Conservation (phyloP, 2,797 vertebrate species). For the Melopsittacus undulatus region DNA sequence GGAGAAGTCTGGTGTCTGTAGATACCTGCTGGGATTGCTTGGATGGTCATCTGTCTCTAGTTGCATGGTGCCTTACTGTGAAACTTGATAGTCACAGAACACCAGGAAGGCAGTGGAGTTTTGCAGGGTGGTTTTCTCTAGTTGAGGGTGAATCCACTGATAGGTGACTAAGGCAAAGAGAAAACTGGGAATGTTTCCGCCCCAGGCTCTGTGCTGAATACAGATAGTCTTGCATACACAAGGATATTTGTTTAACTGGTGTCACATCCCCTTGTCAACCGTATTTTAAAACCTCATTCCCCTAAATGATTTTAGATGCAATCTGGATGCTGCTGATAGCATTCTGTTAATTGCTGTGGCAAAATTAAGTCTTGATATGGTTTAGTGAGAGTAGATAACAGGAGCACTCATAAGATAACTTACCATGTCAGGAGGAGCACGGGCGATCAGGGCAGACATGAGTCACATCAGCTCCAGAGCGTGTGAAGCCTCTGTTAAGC, state of each 20-base stretch:
- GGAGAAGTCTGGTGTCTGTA: not conserved
- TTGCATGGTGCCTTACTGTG: not conserved
- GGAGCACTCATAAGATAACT: constrained; percentile 59
- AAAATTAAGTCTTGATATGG: constrained; percentile 35
- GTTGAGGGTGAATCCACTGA: not conserved
- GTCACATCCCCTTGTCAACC: not conserved
- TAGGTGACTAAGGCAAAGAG: not conserved
- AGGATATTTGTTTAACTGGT: constrained; percentile 36
- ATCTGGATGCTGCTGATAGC: not conserved
- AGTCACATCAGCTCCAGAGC: not conserved
- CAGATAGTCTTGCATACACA: constrained; percentile 10
- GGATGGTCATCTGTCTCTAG: not conserved
- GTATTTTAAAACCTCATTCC: constrained; percentile 11
- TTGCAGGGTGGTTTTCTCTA: not conserved
- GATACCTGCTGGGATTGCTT: not conserved
- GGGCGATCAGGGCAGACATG: not conserved
- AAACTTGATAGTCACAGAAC: not conserved
- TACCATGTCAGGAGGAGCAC: not conserved
- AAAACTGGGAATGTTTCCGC: not conserved
- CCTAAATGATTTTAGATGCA: not conserved
- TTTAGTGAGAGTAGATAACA: constrained; percentile 49
- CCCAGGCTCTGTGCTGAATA: not conserved
- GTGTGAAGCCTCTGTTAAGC: accelerated
- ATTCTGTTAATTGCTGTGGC: constrained; percentile 71
- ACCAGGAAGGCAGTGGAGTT: not conserved